Conservation (phyloP, 1,140 invertebrate species). For the Drosophila lowei region DNA sequence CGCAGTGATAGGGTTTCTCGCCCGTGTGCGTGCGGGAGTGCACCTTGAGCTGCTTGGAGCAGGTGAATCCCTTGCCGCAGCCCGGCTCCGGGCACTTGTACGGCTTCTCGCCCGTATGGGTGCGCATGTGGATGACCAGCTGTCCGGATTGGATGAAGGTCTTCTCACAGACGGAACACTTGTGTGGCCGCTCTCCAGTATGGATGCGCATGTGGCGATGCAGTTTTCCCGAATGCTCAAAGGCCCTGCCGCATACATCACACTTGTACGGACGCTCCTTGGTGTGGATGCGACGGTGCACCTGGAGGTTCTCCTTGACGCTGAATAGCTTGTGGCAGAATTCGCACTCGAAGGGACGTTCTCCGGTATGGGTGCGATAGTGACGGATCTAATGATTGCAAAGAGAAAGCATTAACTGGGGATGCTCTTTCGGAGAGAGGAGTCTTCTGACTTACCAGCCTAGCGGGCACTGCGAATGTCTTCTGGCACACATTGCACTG, state of each 20-base stretch:
- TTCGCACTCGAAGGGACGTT: constrained; percentile 94
- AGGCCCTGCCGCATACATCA: constrained; percentile 94
- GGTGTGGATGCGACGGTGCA: constrained; percentile 95
- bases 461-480: constrained; percentile 95
- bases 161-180: constrained; percentile 95
- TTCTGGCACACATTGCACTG: constrained; percentile 96
- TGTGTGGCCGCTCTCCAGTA: constrained; percentile 95
- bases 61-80: constrained; percentile 94
- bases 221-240: constrained; percentile 95
- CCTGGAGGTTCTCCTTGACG: constrained; percentile 95
- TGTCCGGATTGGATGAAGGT: constrained; percentile 95
- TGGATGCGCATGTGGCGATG: constrained; percentile 96
- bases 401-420: not conserved
- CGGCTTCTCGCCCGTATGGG: constrained; percentile 95
- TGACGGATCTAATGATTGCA: constrained; percentile 85
- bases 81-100: constrained; percentile 92
- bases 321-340: constrained; percentile 96
- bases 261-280: constrained; percentile 92
- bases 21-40: constrained; percentile 92
- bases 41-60: constrained; percentile 95
- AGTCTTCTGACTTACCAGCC: constrained; percentile 86
- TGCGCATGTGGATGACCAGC: constrained; percentile 92
- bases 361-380: constrained; percentile 95
- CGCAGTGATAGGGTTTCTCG: constrained; percentile 89
- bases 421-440: not conserved